Evolutionary conservation across 2,888 invertebrate genomes (phyloP), one percentile per base, ranked within the genome.

Genomic region (Perizoma affinitatum): DNA sequence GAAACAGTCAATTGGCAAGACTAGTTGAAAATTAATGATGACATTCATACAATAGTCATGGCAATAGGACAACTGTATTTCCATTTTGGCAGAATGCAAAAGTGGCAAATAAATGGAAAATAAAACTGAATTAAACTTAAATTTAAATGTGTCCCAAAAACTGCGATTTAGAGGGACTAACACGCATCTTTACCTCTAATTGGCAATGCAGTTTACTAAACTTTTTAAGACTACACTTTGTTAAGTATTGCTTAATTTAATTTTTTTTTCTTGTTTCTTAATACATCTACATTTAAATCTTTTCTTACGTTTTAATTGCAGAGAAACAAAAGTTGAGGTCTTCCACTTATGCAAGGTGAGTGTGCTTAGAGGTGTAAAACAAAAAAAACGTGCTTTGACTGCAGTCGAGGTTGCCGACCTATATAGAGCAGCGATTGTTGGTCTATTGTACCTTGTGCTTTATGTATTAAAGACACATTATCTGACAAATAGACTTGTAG

Each of bases 261-360:
- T n/a, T n/a, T n/a, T n/a, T n/a, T n/a, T n/a, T n/a, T n/a, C n/a
- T n/a, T n/a, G n/a, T n/a, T n/a, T n/a, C n/a, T n/a, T n/a, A n/a
- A n/a, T n/a, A n/a, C n/a, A n/a, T n/a, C n/a, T n/a, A 58, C 61
- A 67, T n/a, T 42, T 10, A 35, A 58, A 63, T 69, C 69, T 60
- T 70, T 75, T 71, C 71, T 22, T 22, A 22, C 22, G 22, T 2
- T 22, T 22, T 22, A 1, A 22, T 22, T 22, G 22, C 22, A 22
- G 22, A 22, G 22, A 22, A 22, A 22, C 22, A 22, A 22, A 3
- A 22, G 22, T 22, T 22, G 74, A 82, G 80, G 80, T 78, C 78
- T 79, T 75, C 79, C 69, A 79, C 72, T 80, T 71, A 38, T 62
- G 65, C 78, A 77, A 81, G 79, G 81, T 75, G 70, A 82, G 68